phyloP scores from a whole-genome alignment of 2,888 invertebrate species.

The Tanytarsus gracilentus region DNA sequence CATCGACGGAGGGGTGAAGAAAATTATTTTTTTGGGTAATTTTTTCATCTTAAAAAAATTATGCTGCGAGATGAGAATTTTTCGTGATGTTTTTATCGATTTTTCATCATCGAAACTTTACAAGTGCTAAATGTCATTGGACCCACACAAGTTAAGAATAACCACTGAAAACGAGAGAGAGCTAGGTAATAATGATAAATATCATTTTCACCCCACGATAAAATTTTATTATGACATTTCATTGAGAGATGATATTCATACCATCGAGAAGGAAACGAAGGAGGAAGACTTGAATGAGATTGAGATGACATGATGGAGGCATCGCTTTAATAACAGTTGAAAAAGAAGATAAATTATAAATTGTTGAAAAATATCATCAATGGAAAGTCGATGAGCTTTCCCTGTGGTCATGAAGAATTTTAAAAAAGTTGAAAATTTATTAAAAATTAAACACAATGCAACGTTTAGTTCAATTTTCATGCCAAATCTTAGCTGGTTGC shows the following conservation, averaged over 20 bases:
- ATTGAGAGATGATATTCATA: not conserved
- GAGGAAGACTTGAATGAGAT: not conserved
- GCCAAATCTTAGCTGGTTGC: not conserved
- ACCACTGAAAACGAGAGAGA: not conserved
- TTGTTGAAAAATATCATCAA: too few species aligned
- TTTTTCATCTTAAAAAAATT: not conserved
- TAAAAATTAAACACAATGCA: too few species aligned
- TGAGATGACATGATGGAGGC: too few species aligned
- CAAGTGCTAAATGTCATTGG: not conserved
- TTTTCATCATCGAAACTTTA: not conserved
- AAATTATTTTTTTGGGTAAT: not conserved
- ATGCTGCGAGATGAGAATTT: not conserved
- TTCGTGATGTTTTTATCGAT: not conserved
- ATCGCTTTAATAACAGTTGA: too few species aligned
- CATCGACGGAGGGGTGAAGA: not conserved
- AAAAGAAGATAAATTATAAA: too few species aligned
- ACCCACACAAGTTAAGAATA: slow-evolving; percentile 26
- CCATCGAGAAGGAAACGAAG: not conserved
- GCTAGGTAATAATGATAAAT: slow-evolving; percentile 14
- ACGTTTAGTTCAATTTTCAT: not conserved
- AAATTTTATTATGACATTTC: not conserved
- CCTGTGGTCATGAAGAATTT: too few species aligned
- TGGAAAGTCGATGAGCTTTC: too few species aligned
- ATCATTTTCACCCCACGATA: slow-evolving; percentile 4
- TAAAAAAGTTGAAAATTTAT: too few species aligned